phyloP scores from a whole-genome alignment of 1,140 invertebrate species.

The Apis dorsata region DNA sequence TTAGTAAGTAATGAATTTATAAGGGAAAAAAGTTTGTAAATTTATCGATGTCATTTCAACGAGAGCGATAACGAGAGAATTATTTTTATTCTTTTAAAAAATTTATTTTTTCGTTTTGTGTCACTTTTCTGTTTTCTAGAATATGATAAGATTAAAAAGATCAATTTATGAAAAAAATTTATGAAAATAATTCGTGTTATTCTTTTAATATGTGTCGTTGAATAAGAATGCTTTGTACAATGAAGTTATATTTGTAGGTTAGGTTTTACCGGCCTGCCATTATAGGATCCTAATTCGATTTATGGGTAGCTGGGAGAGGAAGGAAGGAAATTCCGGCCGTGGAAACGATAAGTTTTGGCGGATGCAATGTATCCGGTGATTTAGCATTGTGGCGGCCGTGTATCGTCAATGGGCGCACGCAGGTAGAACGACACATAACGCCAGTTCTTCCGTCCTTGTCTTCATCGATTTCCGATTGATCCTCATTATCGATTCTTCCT shows the following conservation, averaged over 20 bases:
- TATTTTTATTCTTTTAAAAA: too few relatives aligned
- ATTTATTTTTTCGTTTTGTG: too few relatives aligned
- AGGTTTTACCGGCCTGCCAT: not conserved
- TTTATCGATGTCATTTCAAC: too few relatives aligned
- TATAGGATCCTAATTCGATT: constrained; percentile 50
- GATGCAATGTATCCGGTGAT: constrained; percentile 67
- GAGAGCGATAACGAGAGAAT: too few relatives aligned
- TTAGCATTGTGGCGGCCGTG: constrained; percentile 57
- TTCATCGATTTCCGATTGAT: constrained; percentile 53
- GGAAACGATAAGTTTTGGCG: constrained; percentile 66
- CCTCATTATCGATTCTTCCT: not conserved
- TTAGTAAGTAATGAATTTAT: too few relatives aligned
- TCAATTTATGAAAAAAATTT: too few relatives aligned
- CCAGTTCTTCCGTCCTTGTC: constrained; percentile 1
- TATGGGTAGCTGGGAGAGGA: constrained; percentile 8
- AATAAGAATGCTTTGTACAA: not conserved
- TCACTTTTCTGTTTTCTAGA: too few relatives aligned
- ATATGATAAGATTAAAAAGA: too few relatives aligned
- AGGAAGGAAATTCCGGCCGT: constrained; percentile 61
- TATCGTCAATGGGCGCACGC: constrained; percentile 61
- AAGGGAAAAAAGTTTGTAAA: too few relatives aligned
- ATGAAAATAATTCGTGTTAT: too few relatives aligned
- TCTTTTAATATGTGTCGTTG: too few relatives aligned
- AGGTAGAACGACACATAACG: constrained; percentile 60
- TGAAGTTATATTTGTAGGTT: not conserved